Evolutionary conservation across 2,797 vertebrate species (phyloP), one percentile per base, ranked within the genome.

Genomic region (Anisognathus igniventris): DNA sequence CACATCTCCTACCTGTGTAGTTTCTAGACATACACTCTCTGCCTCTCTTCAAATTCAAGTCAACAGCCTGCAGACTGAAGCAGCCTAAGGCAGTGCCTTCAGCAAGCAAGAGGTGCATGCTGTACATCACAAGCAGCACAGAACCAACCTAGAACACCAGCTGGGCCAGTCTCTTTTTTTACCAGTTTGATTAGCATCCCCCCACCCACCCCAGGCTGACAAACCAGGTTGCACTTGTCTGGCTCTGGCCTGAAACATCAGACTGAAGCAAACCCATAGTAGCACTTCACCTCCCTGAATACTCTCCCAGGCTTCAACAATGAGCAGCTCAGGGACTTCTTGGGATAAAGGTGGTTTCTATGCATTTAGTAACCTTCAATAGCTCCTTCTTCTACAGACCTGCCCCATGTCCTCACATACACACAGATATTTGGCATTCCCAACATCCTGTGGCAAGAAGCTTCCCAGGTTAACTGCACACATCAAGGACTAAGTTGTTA

Each of bases 381-480:
- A 67, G 35, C 65, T 91, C 60, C 68, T 82, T 70, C 58, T 54
- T 81, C 81, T 50, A 10, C 1, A 4, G 51, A 64, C 4, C 18
- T 67, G 71, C 47, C 72, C 64, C 22, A 9, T 19, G 20, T 82
- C 47, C 88, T 88, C 78, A 93, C 35, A 64, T 17, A 67, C 44
- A 83, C 79, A 79, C 48, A 89, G 48, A 77, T 24, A 21, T 66
- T 17, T 89, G 64, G 61, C 67, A 85, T 37, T 64, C 60, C 76
- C 56, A 89, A 54, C 45, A 80, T 85, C 81, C 71, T 74, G 60
- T 54, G 81, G 72, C 70, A 92, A 88, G 80, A 71, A 86, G 33
- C 21, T 87, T 85, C 74, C 54, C 71, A 75, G 56, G 71, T 92
- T 92, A 89, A 72, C 56, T 56, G 60, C 81, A 91, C 91, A 93